Percentiles rank a stretch among this genome's conserved stretches.
These are phyloP conservation scores for Teleiodes luculella DNA, from an alignment of 2,888 invertebrate species.

Conservation along the genomic window DNA sequence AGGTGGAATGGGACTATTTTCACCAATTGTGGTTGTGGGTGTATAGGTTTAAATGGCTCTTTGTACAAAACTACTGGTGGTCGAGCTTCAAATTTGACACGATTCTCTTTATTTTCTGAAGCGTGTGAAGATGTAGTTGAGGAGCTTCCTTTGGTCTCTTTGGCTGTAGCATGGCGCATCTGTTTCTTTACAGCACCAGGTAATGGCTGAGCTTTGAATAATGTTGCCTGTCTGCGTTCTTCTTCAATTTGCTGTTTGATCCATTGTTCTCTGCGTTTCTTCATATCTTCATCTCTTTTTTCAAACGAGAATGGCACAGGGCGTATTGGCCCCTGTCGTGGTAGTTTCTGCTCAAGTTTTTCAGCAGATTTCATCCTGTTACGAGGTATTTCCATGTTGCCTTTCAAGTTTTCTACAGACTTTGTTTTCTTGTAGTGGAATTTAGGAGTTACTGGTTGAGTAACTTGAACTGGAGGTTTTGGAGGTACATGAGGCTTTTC, in stretches of 20 bases:
- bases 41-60: constrained; percentile 82
- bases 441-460: constrained; percentile 55
- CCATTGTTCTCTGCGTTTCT: constrained; percentile 78
- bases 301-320: constrained; percentile 85
- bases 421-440: constrained; percentile 54
- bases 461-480: constrained; percentile 45
- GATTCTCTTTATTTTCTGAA: constrained; percentile 60
- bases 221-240: constrained; percentile 78
- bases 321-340: constrained; percentile 47
- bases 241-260: constrained; percentile 78
- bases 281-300: constrained; percentile 77
- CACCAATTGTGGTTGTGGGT: constrained; percentile 57
- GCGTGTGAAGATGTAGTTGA: constrained; percentile 62
- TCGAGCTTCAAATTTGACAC: constrained; percentile 77
- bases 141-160: constrained; percentile 41
- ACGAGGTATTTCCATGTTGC: constrained; percentile 16
- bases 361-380: constrained; percentile 23
- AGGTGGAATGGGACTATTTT: constrained; percentile 77
- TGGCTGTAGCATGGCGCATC: constrained; percentile 47
- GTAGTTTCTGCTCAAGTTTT: constrained; percentile 36
- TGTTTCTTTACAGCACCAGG: constrained; percentile 73
- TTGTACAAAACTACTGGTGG: constrained; percentile 80
- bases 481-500: constrained; percentile 61
- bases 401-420: constrained; percentile 38
- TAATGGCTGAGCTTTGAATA: constrained; percentile 85